These are phyloP conservation scores for Drosophila aff. DNA, from an alignment of 1,140 invertebrate genomes.

Conservation along the genomic window DNA sequence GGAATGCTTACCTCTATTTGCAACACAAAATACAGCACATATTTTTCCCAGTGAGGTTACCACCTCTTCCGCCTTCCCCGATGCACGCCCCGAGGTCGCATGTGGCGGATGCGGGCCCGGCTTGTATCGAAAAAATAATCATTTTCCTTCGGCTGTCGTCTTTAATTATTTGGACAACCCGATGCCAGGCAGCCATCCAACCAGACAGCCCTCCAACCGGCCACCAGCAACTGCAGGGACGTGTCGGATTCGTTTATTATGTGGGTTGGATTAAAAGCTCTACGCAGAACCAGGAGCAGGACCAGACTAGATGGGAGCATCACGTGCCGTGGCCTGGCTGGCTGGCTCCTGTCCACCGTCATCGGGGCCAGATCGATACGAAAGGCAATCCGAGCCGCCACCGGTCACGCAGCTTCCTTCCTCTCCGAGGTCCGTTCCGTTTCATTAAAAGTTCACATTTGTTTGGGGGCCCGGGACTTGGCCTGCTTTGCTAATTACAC, in stretches of 20 bases:
- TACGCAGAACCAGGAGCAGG: background rate
- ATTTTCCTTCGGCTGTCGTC: conserved; percentile 44
- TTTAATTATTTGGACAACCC: conserved; percentile 50
- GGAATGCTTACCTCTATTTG: background rate
- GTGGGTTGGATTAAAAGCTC: conserved; percentile 62
- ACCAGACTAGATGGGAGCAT: conserved; percentile 37
- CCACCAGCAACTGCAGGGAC: conserved; percentile 50
- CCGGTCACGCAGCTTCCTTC: conserved; percentile 38
- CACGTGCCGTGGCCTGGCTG: conserved; percentile 29
- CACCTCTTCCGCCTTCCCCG: background rate
- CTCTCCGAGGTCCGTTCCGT: conserved; percentile 8
- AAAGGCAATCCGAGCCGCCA: conserved; percentile 16
- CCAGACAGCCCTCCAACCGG: background rate
- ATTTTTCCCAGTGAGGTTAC: background rate
- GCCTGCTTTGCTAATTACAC: conserved; percentile 45
- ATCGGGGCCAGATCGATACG: conserved; percentile 36
- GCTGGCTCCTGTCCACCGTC: background rate
- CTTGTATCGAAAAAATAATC: conserved; percentile 45
- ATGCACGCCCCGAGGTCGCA: conserved; percentile 6
- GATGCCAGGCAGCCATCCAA: conserved; percentile 4
- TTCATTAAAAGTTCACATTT: conserved; percentile 58
- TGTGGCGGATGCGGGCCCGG: conserved; percentile 15
- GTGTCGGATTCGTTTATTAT: conserved; percentile 63
- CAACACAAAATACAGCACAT: background rate
- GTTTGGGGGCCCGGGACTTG: conserved; percentile 12